Conservation (phyloP, 2,113 vertebrate species). For the Asarcornis scutulata region DNA sequence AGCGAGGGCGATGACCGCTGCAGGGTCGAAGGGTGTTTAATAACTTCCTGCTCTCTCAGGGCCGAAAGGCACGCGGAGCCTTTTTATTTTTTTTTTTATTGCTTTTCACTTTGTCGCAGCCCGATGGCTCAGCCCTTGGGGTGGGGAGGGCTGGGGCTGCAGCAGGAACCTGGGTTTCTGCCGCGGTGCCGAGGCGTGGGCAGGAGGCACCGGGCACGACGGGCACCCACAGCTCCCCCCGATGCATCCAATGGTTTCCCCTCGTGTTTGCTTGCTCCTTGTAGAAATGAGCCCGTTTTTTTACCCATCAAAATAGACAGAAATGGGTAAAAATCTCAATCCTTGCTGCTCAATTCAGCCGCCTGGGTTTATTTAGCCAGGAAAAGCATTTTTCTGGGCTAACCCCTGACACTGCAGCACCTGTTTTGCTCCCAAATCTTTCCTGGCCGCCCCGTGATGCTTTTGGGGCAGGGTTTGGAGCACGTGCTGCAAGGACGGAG, state of each 20-base stretch:
- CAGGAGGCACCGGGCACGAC: not conserved
- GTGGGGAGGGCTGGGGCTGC: not conserved
- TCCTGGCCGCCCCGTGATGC: not conserved
- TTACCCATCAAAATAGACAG: no score
- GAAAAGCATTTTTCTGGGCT: not conserved
- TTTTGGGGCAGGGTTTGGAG: no score
- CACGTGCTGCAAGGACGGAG: no score
- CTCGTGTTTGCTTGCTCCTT: no score
- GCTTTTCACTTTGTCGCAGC: not conserved
- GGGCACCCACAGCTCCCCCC: no score
- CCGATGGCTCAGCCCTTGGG: not conserved
- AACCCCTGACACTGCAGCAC: not conserved
- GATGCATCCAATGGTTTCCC: no score
- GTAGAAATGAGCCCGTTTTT: no score
- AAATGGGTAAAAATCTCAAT: no score
- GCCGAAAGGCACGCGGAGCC: not conserved
- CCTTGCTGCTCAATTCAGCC: not conserved
- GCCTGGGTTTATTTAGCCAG: slow-evolving; percentile 30
- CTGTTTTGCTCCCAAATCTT: not conserved
- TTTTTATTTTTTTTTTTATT: no score
- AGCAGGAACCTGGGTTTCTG: not conserved
- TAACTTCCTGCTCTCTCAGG: not conserved
- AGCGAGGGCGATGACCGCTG: not conserved
- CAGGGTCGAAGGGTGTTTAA: not conserved
- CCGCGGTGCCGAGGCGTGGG: not conserved